Conservation (phyloP, 2,797 vertebrate species). For the Limosa lapponica region DNA sequence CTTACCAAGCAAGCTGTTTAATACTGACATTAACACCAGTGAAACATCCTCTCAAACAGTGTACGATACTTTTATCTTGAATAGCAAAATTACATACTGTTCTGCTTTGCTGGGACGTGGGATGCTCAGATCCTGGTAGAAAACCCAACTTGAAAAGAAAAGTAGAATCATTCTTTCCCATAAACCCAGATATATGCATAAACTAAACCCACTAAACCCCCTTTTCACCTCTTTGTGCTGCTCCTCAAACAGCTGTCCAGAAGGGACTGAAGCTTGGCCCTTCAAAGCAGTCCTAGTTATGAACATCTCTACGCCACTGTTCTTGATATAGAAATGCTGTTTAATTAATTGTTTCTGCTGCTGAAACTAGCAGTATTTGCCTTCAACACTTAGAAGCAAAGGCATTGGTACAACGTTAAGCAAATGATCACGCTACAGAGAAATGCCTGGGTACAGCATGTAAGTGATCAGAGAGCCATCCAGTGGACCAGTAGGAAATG, state of each 20-base stretch:
- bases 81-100: not conserved
- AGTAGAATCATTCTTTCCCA: not conserved
- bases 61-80: not conserved
- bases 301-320: not conserved
- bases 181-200: not conserved
- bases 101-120: not conserved
- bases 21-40: not conserved
- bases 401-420: not conserved
- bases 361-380: not conserved
- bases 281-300: not conserved
- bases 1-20: not conserved
- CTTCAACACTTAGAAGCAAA: not conserved
- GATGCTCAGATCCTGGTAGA: not conserved
- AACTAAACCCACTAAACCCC: not conserved
- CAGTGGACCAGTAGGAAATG: conserved; percentile 49
- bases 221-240: not conserved
- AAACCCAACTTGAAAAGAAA: not conserved
- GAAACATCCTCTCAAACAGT: not conserved
- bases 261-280: not conserved
- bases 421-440: not conserved
- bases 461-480: conserved; percentile 65
- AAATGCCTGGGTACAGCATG: not conserved
- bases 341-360: not conserved
- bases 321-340: not conserved
- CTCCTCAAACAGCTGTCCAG: not conserved